Base-by-base conservation (phyloP, 2,113 vertebrate genomes). In the Anarhynchus alexandrinus region DNA sequence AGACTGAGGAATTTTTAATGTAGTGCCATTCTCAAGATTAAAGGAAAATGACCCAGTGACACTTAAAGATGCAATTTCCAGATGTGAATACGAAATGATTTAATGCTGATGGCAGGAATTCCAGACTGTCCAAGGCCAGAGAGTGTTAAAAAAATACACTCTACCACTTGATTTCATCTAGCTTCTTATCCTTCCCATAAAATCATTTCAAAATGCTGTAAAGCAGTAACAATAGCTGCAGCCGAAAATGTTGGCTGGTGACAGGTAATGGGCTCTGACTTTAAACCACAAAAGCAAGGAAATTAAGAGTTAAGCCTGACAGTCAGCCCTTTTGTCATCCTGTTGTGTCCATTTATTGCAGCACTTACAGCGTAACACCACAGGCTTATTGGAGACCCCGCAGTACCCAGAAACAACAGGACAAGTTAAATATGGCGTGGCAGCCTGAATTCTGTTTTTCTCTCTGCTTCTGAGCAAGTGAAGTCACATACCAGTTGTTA, bases 1-100 rank as follows among this genome's bases (percentile, higher is more conserved):
- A 95, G 96, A 76, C 95, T 92, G 73, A 96, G 93, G 94, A 97
- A 97, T 97, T 97, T 96, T 95, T 95, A 95, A 97, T 74, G 90
- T 59, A 95, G 96, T 93, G 90, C 92, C 94, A 91, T 91, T 92
- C 93, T 92, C 43, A 27, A 97, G 95, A 97, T 97, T 94, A 96
- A 96, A 97, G 95, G 90, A 93, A 96, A 96, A 90, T 69, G 92
- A 96, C 95, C 90, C 86, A 92, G 92, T 84, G 96, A 95, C 94
- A 97, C 85, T 92, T 27, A 59, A 64, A 94, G 93, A 96, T 96
- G 94, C 58, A 86, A 76, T 93, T 97, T 97, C 95, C 97, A 97
- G 96, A 97, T 97, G 96, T 96, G 96, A 95, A 96, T 92, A 61
- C 79, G 76, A 87, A 92, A 93, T 91, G 84, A 94, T 93, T 94